Evolutionary conservation across 2,113 vertebrate species (phyloP).

Genomic region (Cebidichthys violaceus): DNA sequence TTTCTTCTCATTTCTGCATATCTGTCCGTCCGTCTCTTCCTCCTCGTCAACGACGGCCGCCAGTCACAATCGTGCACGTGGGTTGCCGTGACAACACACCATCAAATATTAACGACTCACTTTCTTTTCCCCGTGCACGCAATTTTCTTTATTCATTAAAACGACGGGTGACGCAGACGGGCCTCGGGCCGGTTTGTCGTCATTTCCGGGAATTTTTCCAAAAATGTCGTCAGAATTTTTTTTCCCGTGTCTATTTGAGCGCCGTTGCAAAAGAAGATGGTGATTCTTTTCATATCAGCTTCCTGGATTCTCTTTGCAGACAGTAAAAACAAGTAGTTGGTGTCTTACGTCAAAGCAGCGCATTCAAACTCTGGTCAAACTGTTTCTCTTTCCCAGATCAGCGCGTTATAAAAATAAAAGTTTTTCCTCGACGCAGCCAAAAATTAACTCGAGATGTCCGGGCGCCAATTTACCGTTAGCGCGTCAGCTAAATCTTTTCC

Average conservation of each 20-base stretch:
- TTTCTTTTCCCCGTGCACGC: background rate
- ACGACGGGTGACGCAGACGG: background rate
- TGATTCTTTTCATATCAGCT: background rate
- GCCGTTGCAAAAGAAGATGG: background rate
- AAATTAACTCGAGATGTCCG: background rate
- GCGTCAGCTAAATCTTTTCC: background rate
- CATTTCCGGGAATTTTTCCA: background rate
- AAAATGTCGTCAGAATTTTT: background rate
- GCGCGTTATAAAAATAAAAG: background rate
- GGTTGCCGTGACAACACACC: conserved; percentile 41
- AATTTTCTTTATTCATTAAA: background rate
- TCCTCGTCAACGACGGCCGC: conserved; percentile 30
- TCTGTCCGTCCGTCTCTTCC: background rate
- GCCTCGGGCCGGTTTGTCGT: too few species aligned
- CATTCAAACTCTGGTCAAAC: background rate
- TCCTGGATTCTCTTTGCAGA: background rate
- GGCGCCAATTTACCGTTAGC: background rate
- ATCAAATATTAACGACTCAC: conserved; percentile 42
- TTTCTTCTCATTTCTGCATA: conserved; percentile 1
- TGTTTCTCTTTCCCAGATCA: background rate
- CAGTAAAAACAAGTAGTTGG: background rate
- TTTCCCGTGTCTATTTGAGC: background rate
- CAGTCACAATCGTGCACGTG: conserved; percentile 30
- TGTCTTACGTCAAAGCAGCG: background rate
- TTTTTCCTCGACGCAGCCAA: conserved; percentile 13